Conservation (phyloP, 2,888 invertebrate species). For the Pteria penguin region DNA sequence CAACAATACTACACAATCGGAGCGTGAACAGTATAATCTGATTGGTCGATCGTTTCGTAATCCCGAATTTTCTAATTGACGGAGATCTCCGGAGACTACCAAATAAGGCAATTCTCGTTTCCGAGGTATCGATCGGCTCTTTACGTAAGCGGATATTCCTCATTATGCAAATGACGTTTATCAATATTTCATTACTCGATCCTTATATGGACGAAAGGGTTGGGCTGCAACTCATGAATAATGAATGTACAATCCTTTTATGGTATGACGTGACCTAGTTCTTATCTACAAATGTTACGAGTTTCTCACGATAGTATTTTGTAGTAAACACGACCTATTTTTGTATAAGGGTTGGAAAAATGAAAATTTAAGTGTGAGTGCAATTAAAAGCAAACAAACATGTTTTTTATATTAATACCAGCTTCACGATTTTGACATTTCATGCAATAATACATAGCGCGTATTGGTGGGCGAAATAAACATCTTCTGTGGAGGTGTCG, state of each 20-base stretch:
- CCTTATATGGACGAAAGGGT: conserved; percentile 56
- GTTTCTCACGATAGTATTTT: background rate
- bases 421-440: no score
- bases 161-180: conserved; percentile 57
- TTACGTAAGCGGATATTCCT: conserved; percentile 47
- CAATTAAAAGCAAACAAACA: no score
- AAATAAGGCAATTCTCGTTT: conserved; percentile 75
- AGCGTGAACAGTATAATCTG: conserved; percentile 56
- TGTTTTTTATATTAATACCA: no score
- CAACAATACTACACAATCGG: conserved; percentile 70
- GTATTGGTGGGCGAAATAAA: no score
- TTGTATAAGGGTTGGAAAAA: no score
- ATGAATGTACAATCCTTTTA: conserved; percentile 59
- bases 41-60: conserved; percentile 65
- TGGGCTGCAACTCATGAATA: conserved; percentile 48
- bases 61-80: conserved; percentile 60
- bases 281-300: conserved; percentile 4
- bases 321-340: background rate
- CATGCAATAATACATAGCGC: no score
- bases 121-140: conserved; percentile 27
- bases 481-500: no score
- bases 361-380: no score
- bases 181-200: conserved; percentile 57
- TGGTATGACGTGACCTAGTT: conserved; percentile 62
- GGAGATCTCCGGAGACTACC: conserved; percentile 63